Conservation (phyloP, 2,888 invertebrate species). For the Platycheirus albimanus region DNA sequence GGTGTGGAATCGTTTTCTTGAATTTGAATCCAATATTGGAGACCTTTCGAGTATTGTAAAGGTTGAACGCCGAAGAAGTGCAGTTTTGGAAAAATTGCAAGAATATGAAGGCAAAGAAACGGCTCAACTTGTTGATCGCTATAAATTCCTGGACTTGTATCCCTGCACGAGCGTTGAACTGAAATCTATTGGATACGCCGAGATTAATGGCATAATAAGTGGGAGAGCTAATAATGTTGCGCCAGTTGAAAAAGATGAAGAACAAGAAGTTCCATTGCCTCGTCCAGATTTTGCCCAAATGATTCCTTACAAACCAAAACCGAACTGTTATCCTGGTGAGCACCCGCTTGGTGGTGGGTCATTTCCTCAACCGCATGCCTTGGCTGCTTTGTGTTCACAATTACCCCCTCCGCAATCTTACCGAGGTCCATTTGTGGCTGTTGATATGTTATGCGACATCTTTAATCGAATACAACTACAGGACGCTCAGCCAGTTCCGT, state of each 20-base stretch:
- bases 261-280: slow-evolving; percentile 79
- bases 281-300: slow-evolving; percentile 97
- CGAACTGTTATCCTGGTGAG: slow-evolving; percentile 91
- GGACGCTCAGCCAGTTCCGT: slow-evolving; percentile 90
- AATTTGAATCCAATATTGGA: slow-evolving; percentile 99
- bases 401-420: slow-evolving; percentile 97
- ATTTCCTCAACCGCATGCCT: slow-evolving; percentile 96
- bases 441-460: slow-evolving; percentile 94
- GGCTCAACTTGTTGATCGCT: slow-evolving; percentile 97
- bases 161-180: slow-evolving; percentile 96
- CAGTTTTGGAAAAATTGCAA: slow-evolving; percentile 96
- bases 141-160: slow-evolving; percentile 96
- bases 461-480: slow-evolving; percentile 94
- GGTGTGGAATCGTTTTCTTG: slow-evolving; percentile 99
- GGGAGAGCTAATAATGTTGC: slow-evolving; percentile 62
- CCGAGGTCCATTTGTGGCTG: slow-evolving; percentile 97
- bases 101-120: slow-evolving; percentile 99
- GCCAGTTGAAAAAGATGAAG: slow-evolving; percentile 76
- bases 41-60: slow-evolving; percentile 98
- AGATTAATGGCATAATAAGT: slow-evolving; percentile 79
- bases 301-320: slow-evolving; percentile 98
- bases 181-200: slow-evolving; percentile 92
- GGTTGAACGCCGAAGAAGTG: slow-evolving; percentile 96
- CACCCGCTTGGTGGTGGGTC: slow-evolving; percentile 92
- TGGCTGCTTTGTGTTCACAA: slow-evolving; percentile 93